Conservation (phyloP, 2,888 invertebrate species). For the Blomia tropicalis region DNA sequence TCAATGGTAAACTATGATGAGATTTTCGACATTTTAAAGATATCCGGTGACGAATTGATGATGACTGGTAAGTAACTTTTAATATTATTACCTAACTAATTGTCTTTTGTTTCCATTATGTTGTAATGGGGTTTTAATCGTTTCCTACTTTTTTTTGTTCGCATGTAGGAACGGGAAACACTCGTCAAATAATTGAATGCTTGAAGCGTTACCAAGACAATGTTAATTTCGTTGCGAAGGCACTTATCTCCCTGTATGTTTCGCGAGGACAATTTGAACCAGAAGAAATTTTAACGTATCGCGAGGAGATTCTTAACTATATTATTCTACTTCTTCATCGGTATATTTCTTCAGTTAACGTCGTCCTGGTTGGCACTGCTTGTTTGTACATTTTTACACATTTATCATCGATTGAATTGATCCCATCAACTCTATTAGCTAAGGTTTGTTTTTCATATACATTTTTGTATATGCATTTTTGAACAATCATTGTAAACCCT, state of each 20-base stretch:
- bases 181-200: conserved; percentile 45
- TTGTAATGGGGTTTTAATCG: too few relatives aligned
- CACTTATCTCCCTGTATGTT: conserved; percentile 46
- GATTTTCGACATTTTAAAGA: conserved; percentile 30
- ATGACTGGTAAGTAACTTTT: not conserved
- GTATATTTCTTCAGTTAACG: not conserved
- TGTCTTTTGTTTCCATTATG: not conserved
- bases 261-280: not conserved
- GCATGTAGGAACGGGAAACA: conserved; percentile 37
- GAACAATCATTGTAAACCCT: conserved; percentile 50
- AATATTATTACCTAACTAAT: not conserved
- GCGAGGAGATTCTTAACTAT: not conserved
- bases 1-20: conserved; percentile 43
- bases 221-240: conserved; percentile 48
- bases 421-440: too few relatives aligned
- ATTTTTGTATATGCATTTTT: conserved; percentile 32
- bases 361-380: conserved; percentile 51
- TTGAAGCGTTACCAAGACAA: conserved; percentile 44
- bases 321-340: not conserved
- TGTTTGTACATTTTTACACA: conserved; percentile 50
- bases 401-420: too few relatives aligned
- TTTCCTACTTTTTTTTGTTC: conserved; percentile 11
- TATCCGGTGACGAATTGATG: not conserved
- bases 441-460: too few relatives aligned
- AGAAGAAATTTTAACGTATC: not conserved